phyloP scores from a whole-genome alignment of 2,797 vertebrate genomes.

The Melanogrammus aeglefinus region DNA sequence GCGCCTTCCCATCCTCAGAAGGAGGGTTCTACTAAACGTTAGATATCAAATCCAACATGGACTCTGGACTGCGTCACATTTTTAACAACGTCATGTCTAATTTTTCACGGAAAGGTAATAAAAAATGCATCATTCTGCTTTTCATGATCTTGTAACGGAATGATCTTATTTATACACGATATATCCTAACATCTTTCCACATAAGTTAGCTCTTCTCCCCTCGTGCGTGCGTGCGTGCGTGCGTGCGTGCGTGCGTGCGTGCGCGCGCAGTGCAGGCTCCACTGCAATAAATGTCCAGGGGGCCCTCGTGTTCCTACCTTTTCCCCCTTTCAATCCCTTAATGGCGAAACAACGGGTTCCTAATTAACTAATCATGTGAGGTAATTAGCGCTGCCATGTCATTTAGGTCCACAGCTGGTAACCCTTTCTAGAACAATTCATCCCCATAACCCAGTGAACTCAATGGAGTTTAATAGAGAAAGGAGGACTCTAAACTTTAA shows the following conservation, averaged over 20 bases:
- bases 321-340: conserved; percentile 58
- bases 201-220: too few species aligned
- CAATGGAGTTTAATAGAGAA: background rate
- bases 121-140: too few species aligned
- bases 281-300: conserved; percentile 38
- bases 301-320: conserved; percentile 48
- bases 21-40: conserved; percentile 19
- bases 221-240: background rate
- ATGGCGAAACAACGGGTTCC: conserved; percentile 57
- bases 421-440: conserved; percentile 45
- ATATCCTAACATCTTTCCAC: background rate
- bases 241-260: conserved; percentile 13
- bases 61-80: conserved; percentile 10
- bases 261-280: background rate
- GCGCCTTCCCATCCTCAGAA: too few species aligned
- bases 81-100: background rate
- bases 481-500: background rate
- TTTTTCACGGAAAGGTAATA: background rate
- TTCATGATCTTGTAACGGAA: background rate
- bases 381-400: conserved; percentile 57
- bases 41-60: conserved; percentile 10
- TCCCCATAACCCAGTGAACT: background rate
- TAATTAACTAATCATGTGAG: conserved; percentile 67
- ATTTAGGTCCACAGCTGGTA: conserved; percentile 59
- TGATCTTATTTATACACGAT: background rate